Evolutionary conservation across 35 echinoderm and acorn worm genomes (phyloP), one percentile per base, ranked within the genome.

Genomic region (Apostichopus parvimensis): DNA sequence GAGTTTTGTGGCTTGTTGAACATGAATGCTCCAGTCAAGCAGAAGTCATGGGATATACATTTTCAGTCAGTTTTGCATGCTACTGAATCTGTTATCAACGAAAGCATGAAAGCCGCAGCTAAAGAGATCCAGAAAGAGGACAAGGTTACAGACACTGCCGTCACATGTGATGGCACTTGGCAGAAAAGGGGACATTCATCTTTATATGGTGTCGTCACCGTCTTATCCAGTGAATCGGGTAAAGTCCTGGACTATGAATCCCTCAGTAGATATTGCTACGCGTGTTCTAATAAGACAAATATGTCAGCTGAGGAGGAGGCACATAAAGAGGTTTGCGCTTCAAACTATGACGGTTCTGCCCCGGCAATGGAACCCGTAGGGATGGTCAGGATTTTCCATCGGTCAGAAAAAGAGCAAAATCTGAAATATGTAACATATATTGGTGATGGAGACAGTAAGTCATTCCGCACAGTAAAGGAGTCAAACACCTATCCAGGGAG

Each of bases 321-420:
- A 56, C 91, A 92, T 14, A 86, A 54, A 92, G 15, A 24, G 11
- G 79, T 78, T 17, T 92, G 79, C 54, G 53, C 25, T 14, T 53
- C 55, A 9, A 82, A 94, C 77, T 90, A 90, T 94, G 79, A 78
- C 53, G 93, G 93, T 15, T 90, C 93, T 14, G 87, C 93, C 20
- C 56, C 75, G 28, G 87, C 78, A 10, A 90, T 94, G 87, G 93
- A 94, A 72, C 79, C 59, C 4, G 88, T 70, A 62, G 84, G 85
- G n/a, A 79, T 79, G 20, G 57, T 83, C 12, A 13, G 80, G 70
- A 83, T 92, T 84, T 92, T 92, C 64, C 23, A 65, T 12, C 57
- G 91, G 17, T 92, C 91, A 83, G 25, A 45, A 9, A 65, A 79
- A 56, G 26, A 82, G 56, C 21, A 9, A 25, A 52, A 70, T 83